phyloP scores from a whole-genome alignment of 1,140 invertebrate species.

The Nasonia longicornis region DNA sequence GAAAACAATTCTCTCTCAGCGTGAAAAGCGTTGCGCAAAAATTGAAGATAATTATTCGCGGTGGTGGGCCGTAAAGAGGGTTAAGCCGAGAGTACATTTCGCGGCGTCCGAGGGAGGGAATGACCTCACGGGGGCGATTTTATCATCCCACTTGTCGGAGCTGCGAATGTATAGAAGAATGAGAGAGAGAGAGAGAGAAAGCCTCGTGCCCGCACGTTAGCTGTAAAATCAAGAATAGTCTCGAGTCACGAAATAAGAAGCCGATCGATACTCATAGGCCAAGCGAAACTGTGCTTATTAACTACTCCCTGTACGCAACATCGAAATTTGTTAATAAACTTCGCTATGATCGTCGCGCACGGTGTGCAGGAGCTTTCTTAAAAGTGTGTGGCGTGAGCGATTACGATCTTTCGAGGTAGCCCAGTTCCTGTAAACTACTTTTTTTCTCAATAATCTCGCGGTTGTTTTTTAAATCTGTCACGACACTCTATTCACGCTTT shows the following conservation, averaged over 20 bases:
- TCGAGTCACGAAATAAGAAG: slow-evolving; percentile 35
- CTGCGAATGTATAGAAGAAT: slow-evolving; percentile 42
- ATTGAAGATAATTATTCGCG: background rate
- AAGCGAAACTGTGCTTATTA: background rate
- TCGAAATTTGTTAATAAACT: background rate
- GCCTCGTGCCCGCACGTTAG: slow-evolving; percentile 36
- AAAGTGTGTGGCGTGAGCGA: background rate
- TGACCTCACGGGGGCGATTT: slow-evolving; percentile 53
- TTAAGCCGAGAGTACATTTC: slow-evolving; percentile 16
- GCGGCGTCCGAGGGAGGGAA: slow-evolving; percentile 50
- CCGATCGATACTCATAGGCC: slow-evolving; percentile 11
- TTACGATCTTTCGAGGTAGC: background rate
- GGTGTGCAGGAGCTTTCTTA: no score
- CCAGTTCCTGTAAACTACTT: background rate
- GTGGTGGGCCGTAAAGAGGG: background rate
- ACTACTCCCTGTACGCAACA: background rate
- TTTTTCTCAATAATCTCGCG: background rate
- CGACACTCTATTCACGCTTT: background rate
- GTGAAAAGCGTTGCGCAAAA: background rate
- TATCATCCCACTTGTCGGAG: slow-evolving; percentile 44
- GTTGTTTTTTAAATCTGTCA: no score
- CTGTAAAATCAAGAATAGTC: slow-evolving; percentile 35
- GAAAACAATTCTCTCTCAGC: background rate
- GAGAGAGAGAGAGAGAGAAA: slow-evolving; percentile 47
- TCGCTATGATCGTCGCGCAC: background rate